A percentile compares a stretch with the other conserved stretches of the same genome.
phyloP scores from a whole-genome alignment of 53 echinoderm and acorn worm species.

The Patiria pectinifera region DNA sequence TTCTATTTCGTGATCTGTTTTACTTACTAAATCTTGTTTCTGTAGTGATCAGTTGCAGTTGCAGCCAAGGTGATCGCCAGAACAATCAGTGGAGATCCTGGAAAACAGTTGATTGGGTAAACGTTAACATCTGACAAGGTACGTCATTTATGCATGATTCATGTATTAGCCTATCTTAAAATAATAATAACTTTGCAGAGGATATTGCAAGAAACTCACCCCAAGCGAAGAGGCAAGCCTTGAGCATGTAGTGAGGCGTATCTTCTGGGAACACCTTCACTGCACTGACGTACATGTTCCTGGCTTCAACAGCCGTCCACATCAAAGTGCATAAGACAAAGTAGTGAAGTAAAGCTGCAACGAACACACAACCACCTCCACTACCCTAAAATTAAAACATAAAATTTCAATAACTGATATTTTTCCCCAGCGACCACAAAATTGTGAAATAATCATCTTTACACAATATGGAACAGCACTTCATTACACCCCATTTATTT shows the following conservation, averaged over 20 bases:
- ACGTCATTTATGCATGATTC: no score
- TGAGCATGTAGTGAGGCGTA: conserved; percentile 67
- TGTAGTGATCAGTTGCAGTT: conserved; percentile 57
- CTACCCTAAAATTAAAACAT: background rate
- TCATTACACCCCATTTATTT: no score
- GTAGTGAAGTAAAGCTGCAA: conserved; percentile 63
- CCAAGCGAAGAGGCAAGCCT: conserved; percentile 78
- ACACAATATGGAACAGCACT: no score
- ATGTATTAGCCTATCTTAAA: no score
- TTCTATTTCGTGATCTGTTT: background rate
- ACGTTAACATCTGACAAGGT: background rate
- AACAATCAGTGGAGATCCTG: conserved; percentile 75
- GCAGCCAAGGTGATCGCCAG: conserved; percentile 73
- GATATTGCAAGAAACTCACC: conserved; percentile 57
- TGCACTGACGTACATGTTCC: conserved; percentile 80
- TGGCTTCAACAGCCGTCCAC: conserved; percentile 87
- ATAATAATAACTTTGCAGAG: no score
- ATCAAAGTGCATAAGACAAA: conserved; percentile 75
- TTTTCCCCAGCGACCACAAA: no score
- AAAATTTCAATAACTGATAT: no score
- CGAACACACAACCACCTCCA: conserved; percentile 59
- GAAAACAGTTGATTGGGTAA: background rate
- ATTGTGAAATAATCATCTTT: no score
- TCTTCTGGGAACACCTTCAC: conserved; percentile 77
- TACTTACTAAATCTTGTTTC: conserved; percentile 63